Conservation (phyloP, 2,888 invertebrate species). For the Carcina quercana region DNA sequence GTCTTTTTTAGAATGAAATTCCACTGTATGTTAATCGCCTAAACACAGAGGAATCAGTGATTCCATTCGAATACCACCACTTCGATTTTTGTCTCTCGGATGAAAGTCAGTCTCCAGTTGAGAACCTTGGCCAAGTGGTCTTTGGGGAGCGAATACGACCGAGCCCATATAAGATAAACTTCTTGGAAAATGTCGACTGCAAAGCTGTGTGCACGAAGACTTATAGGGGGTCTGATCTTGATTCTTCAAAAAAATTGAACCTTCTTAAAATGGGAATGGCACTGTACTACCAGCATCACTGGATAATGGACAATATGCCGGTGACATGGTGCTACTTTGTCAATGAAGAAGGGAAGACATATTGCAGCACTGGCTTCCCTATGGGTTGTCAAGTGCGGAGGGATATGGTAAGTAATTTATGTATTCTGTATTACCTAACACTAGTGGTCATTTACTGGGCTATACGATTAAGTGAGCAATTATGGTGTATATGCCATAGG, state of each 20-base stretch:
- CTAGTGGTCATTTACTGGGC: too few relatives aligned
- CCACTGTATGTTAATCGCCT: conserved; percentile 95
- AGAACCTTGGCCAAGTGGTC: conserved; percentile 98
- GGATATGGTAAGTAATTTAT: conserved; percentile 50
- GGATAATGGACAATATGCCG: conserved; percentile 99
- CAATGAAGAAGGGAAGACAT: conserved; percentile 79
- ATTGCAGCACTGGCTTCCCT: conserved; percentile 97
- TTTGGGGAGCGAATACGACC: conserved; percentile 99
- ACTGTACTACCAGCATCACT: conserved; percentile 98
- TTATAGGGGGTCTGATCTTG: conserved; percentile 79
- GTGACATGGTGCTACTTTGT: conserved; percentile 97
- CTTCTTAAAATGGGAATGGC: conserved; percentile 93
- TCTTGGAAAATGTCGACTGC: conserved; percentile 82
- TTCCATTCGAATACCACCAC: conserved; percentile 98
- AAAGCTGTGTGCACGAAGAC: conserved; percentile 76
- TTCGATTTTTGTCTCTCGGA: conserved; percentile 95
- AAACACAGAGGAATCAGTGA: conserved; percentile 98
- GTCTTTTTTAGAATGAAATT: conserved; percentile 86
- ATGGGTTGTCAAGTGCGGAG: conserved; percentile 94
- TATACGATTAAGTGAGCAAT: too few relatives aligned
- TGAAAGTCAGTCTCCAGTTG: conserved; percentile 90
- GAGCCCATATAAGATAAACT: conserved; percentile 92
- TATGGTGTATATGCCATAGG: too few relatives aligned
- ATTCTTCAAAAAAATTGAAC: conserved; percentile 81
- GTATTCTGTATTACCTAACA: too few relatives aligned